A percentile compares a stretch with the other conserved stretches of the same genome.
Conservation (phyloP, 2,113 vertebrate genomes). For the Chaetorhynchus papuensis region DNA sequence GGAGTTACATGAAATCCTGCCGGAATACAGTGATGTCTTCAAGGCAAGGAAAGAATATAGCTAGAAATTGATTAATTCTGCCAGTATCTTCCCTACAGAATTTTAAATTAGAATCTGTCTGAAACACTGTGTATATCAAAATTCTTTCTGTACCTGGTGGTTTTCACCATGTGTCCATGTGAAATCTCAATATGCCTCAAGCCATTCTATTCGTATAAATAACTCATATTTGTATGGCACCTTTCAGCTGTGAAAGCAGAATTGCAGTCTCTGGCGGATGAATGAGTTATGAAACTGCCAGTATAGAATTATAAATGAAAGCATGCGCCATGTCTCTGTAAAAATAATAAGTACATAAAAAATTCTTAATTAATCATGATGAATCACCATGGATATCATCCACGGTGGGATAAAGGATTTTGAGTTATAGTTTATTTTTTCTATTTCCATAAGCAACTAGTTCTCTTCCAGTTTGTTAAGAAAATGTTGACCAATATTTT, state of each 20-base stretch:
- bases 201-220: not conserved
- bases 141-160: not conserved
- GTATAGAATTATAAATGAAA: not conserved
- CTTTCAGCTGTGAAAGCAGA: conserved; percentile 29
- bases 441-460: not conserved
- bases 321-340: not conserved
- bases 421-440: not conserved
- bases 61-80: not conserved
- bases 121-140: not conserved
- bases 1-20: not conserved
- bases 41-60: not conserved
- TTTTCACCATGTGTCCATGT: not conserved
- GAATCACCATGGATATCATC: not conserved
- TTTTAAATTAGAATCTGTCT: conserved; percentile 21
- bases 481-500: not conserved
- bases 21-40: not conserved
- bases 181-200: not conserved
- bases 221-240: not conserved
- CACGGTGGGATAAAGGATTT: not conserved
- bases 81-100: not conserved
- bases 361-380: not conserved
- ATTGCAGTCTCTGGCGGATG: conserved; percentile 58
- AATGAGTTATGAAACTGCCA: conserved; percentile 42
- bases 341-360: not conserved
- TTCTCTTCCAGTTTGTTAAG: not conserved